Base-by-base conservation (phyloP, 2,113 vertebrate genomes). In the Psettodes erumei region DNA sequence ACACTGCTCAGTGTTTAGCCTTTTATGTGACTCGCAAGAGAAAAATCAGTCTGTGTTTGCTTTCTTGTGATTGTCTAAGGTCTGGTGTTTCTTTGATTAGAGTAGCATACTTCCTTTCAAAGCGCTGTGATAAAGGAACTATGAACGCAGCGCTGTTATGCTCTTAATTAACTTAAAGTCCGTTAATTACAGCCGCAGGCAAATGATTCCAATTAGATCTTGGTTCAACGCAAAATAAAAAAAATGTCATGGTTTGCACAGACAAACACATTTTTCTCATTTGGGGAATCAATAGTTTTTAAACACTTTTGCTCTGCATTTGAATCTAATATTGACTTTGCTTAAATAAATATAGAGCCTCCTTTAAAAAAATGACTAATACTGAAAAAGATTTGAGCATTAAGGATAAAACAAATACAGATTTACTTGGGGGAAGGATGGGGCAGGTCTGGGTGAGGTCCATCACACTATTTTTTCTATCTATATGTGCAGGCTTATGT, bases 161-260 rank as follows among this genome's bases (percentile, higher is more conserved):
- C 4, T 47, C n/a, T 47, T 23, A 47, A 47, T 47, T 47, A 47
- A 47, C 3, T 21, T 11, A 28, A 15, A 53, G 18, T 50, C 21
- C 11, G 54, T 53, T 64, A 51, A 64, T 47, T 45, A 23, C n/a
- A 56, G 53, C 58, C 58, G 64, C 25, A 1, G 56, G 58, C 25
- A 56, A 33, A 37, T 43, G 0, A 53, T 65, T 59, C 51, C 13
- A 64, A 42, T 62, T 59, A 15, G 25, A 18, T 70, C 25, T 37
- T 28, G 12, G 21, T 42, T 54, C n/a, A n/a, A n/a, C n/a, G n/a
- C n/a, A n/a, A n/a, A n/a, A n/a, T n/a, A n/a, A n/a, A n/a, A n/a
- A n/a, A n/a, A n/a, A n/a, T n/a, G n/a, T n/a, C 40, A 25, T 19
- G 28, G 25, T 45, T 13, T 51, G 38, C 75, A 47, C n/a, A 18